These are phyloP conservation scores for Agrochola lota DNA, from an alignment of 2,888 invertebrate species.

Conservation along the genomic window DNA sequence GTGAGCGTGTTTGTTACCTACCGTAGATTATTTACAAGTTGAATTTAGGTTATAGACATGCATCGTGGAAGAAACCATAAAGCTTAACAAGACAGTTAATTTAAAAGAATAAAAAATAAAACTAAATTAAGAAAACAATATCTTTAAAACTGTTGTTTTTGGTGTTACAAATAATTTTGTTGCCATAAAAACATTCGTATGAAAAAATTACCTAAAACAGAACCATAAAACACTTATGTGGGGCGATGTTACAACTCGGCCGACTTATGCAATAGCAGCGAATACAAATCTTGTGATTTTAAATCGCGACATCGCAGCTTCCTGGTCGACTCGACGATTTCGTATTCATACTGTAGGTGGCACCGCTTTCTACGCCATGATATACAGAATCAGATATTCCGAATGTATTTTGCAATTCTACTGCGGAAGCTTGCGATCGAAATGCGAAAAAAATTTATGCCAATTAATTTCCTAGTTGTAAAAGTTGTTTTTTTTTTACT, in stretches of 20 bases:
- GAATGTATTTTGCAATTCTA: slow-evolving; percentile 71
- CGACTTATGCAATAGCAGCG: slow-evolving; percentile 69
- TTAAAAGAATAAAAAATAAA: neutral
- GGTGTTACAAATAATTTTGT: neutral
- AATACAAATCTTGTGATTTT: slow-evolving; percentile 74
- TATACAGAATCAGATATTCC: slow-evolving; percentile 62
- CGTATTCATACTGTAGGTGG: slow-evolving; percentile 73
- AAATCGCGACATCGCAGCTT: slow-evolving; percentile 71
- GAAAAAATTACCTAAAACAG: slow-evolving; percentile 38
- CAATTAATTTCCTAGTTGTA: slow-evolving; percentile 22
- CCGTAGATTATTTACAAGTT: neutral
- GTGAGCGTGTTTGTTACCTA: neutral
- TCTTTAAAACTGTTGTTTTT: neutral
- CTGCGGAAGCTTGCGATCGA: slow-evolving; percentile 49
- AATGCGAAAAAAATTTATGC: slow-evolving; percentile 8
- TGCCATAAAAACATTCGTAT: slow-evolving; percentile 7
- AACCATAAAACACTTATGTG: slow-evolving; percentile 44
- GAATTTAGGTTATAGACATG: neutral
- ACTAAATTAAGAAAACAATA: neutral
- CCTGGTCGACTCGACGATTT: slow-evolving; percentile 73
- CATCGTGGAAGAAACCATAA: no score
- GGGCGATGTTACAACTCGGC: slow-evolving; percentile 53
- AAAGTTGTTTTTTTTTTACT: slow-evolving; percentile 40
- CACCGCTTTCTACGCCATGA: slow-evolving; percentile 75
- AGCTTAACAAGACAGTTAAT: neutral